Evolutionary conservation across 2,797 vertebrate species (phyloP), one percentile per base, ranked within the genome.

Genomic region (Nyctibius grandis): DNA sequence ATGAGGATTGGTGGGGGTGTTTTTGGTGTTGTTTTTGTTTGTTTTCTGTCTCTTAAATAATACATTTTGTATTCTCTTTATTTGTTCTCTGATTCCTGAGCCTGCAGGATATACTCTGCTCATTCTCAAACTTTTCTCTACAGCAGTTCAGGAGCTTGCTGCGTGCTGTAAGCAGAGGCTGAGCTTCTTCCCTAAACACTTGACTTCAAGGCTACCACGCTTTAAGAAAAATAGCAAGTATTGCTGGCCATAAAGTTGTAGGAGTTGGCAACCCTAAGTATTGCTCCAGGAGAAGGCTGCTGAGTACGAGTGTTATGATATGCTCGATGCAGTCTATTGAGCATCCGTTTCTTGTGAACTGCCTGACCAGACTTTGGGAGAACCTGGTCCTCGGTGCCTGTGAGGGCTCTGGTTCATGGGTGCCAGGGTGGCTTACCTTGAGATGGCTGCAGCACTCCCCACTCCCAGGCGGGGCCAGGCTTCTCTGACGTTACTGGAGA

Each of bases 1-100:
- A 75, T 95, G 91, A 87, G 85, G 95, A 91, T 77, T 95, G 91
- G 73, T 47, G 86, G 69, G 31, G 22, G 2, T 8, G 33, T 6
- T 23, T 77, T 85, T 54, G 22, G 51, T 74, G 48, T 4, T 94
- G 78, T 87, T 96, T 91, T 91, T 96, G 77, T 95, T 97, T 93
- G 92, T 96, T 95, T 96, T 96, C 91, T 92, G 63, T 94, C 93
- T 95, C 93, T 95, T 95, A 91, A 96, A 95, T 95, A 93, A 94
- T 94, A 53, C 74, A 96, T 96, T 94, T 95, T 94, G 86, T 93
- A 63, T 95, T 94, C 88, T 80, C 72, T 93, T 94, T 95, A 89
- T 95, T 95, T 96, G 78, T 75, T 92, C 81, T 92, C 45, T 84
- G 53, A 70, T 94, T 95, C 64, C 93, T 93, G 75, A 94, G 88